A percentile compares a stretch with the other conserved stretches of the same genome.
Evolutionary conservation across 37 sponge, comb jelly and placozoan species (phyloP).

Genomic region (Ephydatia muelleri): DNA sequence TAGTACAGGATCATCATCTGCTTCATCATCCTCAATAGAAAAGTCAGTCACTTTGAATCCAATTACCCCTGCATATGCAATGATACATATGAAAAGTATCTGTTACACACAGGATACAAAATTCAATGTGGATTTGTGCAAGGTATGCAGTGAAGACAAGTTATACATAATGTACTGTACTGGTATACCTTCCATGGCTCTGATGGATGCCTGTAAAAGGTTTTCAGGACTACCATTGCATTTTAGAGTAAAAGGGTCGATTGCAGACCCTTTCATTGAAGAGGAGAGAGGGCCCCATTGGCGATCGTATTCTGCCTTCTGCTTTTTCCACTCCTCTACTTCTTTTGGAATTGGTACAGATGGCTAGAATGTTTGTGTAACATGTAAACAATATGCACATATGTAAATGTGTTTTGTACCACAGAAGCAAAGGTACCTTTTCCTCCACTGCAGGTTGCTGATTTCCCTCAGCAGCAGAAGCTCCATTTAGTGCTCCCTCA

Average conservation of each 20-base stretch:
- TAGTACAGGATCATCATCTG: conserved; percentile 75
- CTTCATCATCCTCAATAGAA: conserved; percentile 64
- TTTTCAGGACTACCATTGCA: conserved; percentile 30
- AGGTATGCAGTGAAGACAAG: too few relatives aligned
- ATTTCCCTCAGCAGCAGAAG: background rate
- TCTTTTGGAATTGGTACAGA: conserved; percentile 7
- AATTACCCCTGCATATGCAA: conserved; percentile 58
- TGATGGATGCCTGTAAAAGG: conserved; percentile 20
- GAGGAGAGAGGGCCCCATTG: conserved; percentile 64
- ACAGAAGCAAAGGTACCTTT: background rate
- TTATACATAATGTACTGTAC: background rate
- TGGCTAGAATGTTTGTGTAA: background rate
- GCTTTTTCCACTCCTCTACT: conserved; percentile 51
- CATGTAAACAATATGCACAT: background rate
- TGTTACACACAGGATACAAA: background rate
- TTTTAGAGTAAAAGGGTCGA: conserved; percentile 68
- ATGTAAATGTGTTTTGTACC: background rate
- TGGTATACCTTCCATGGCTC: conserved; percentile 52
- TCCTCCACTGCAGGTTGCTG: background rate
- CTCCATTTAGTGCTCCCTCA: background rate
- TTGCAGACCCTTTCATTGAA: conserved; percentile 77
- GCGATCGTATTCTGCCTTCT: conserved; percentile 39
- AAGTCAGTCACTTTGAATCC: conserved; percentile 28
- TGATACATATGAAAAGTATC: background rate
- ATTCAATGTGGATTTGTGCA: too few relatives aligned